Percentiles rank a stretch among this genome's conserved stretches.
phyloP scores from a whole-genome alignment of 2,797 vertebrate genomes.

The Chiroxiphia lanceolata region DNA sequence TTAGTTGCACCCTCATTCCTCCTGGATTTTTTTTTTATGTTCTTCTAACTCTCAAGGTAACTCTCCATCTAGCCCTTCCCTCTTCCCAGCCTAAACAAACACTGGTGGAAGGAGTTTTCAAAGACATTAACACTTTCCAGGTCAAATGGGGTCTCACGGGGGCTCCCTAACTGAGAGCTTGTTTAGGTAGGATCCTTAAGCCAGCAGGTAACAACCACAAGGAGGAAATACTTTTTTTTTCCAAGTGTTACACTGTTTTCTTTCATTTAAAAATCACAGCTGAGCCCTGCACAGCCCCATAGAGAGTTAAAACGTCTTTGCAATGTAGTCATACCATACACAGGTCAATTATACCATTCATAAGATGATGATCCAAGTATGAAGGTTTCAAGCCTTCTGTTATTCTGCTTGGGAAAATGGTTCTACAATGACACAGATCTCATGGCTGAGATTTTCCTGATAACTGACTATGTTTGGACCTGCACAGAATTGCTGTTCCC shows the following conservation, averaged over 20 bases:
- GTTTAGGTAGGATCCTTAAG: not conserved
- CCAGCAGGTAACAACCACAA: not conserved
- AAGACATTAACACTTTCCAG: not conserved
- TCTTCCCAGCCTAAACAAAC: not conserved
- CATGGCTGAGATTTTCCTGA: not conserved
- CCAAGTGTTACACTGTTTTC: not conserved
- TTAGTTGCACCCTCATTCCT: not conserved
- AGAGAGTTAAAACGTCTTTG: constrained; percentile 11
- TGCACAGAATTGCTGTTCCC: not conserved
- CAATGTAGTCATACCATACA: not conserved
- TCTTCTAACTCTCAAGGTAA: not conserved
- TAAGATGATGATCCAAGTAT: not conserved
- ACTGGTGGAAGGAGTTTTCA: not conserved
- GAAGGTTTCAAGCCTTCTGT: not conserved
- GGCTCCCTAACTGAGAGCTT: not conserved
- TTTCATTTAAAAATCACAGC: not conserved
- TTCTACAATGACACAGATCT: not conserved
- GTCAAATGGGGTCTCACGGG: not conserved
- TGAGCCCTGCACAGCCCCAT: not conserved
- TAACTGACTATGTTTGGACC: not conserved
- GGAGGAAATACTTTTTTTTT: not conserved
- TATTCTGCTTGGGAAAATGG: constrained; percentile 1
- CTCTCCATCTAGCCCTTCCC: not conserved
- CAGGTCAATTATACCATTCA: not conserved
- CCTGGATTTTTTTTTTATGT: not conserved